Percentiles rank a stretch among this genome's conserved stretches.
phyloP scores from a whole-genome alignment of 2,113 vertebrate genomes.

The Rostratula benghalensis region DNA sequence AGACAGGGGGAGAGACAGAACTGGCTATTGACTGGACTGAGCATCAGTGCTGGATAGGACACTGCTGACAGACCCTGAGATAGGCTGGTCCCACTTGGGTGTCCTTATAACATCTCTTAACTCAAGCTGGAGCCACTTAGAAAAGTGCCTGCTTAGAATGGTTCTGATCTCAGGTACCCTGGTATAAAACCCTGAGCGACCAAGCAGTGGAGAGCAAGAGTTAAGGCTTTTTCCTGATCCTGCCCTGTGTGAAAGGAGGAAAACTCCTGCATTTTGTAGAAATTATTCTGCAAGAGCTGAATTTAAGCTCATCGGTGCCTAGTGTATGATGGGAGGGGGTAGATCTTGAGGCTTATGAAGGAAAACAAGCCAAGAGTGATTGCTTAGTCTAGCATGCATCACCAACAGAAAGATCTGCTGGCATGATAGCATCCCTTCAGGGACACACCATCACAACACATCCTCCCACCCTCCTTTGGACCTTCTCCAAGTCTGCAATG shows the following conservation, averaged over 20 bases:
- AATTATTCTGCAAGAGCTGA: not conserved
- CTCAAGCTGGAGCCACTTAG: not conserved
- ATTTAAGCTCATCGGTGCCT: not conserved
- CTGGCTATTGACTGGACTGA: not conserved
- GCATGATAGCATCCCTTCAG: constrained; percentile 40
- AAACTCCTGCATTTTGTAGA: not conserved
- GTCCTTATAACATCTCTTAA: not conserved
- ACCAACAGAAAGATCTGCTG: constrained; percentile 16
- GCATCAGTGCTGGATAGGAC: not conserved
- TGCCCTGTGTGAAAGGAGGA: not conserved
- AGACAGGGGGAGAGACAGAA: not conserved
- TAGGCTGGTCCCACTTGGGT: not conserved
- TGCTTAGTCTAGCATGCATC: constrained; percentile 1
- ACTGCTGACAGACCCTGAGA: not conserved
- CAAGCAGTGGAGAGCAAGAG: not conserved
- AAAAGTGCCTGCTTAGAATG: not conserved
- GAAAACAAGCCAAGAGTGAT: not conserved
- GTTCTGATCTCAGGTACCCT: not conserved
- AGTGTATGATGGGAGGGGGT: not conserved
- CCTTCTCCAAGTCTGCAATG: constrained; percentile 65
- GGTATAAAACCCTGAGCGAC: not conserved
- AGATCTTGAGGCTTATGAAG: not conserved
- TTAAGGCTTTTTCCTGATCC: not conserved
- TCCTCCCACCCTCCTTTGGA: constrained; percentile 54
- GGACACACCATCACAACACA: constrained; percentile 11